Evolutionary conservation across 2,888 invertebrate species (phyloP), one percentile per base, ranked within the genome.

Genomic region (Hesperia comma): DNA sequence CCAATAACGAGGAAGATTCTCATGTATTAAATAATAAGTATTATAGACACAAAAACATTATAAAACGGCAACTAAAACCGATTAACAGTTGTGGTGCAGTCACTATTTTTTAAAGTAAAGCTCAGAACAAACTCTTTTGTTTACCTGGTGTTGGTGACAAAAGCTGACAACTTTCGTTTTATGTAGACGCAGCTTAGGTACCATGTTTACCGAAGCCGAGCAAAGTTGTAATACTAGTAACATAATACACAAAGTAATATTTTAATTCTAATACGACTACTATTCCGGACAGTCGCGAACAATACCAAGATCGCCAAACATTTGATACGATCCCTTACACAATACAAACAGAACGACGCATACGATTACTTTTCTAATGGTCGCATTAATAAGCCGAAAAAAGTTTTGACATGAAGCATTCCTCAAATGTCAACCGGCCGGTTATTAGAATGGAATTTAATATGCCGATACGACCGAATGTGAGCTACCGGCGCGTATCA

Each of bases 401-500:
- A 63, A 68, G 57, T 67, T 63, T 68, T 67, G 70, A 70, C 69
- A 68, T 60, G 60, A 14, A 61, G 67, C 67, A 71, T 75, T 69
- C 63, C 70, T 62, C 74, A 77, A 83, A 84, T 81, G 78, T 77
- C 79, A 80, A 83, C 86, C 82, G 75, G 71, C 77, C 74, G 78
- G 77, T 82, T 82, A 87, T 87, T 83, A 86, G 82, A 84, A 82
- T 77, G 87, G 86, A 84, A 86, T 87, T 84, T 86, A 84, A 87
- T 87, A 85, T 85, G 81, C 76, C 80, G 79, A 81, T 78, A 77
- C 79, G 53, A 69, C 61, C 61, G 60, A 68, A 67, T 69, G 46
- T 64, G 80, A 78, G 83, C 79, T 79, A 79, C 76, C 74, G 78
- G 77, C 74, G 83, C 87, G 77, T 85, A 87, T 87, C 87, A 87